Evolutionary conservation across 1,140 invertebrate species (phyloP), one percentile per base, ranked within the genome.

Genomic region (Plutomurus gul): DNA sequence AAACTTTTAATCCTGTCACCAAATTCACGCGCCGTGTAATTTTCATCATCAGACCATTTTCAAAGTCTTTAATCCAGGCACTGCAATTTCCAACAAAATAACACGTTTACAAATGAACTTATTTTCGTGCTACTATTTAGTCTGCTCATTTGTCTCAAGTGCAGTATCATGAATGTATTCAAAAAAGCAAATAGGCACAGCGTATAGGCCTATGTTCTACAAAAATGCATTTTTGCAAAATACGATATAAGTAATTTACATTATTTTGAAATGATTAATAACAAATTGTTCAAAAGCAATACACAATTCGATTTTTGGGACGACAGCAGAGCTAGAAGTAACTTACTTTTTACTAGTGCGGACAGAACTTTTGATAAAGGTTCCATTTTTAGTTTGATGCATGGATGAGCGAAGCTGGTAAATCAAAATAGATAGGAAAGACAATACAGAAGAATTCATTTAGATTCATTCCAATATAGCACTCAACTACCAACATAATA

Each of bases 321-420:
- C 7, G 20, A 20, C 46, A 4, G 46, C 7, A 49, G 18, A 49
- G 2, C 2, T n/a, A 20, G 13, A 49, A 49, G 10, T 13, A 47
- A 78, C 82, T 84, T 77, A 84, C 84, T 72, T 84, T 78, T 84
- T 84, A 80, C 84, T 84, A 33, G 81, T 84, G 25, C 84, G 83
- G 71, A 84, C 76, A 73, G 65, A 79, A 51, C 84, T 84, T 82
- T 76, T 81, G 75, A 84, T 82, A 79, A 84, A 84, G 1, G 80
- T 81, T 37, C 84, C 84, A 77, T 84, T 84, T 77, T 56, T 78
- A 43, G 46, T 78, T 70, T 73, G 80, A 47, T 75, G 83, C 81
- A 70, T 83, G 47, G 78, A 81, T 47, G 74, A 46, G 16, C 49
- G 79, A 71, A 84, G 82, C 82, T 76, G 18, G 39, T 60, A 56